Percentiles rank a stretch among this genome's conserved stretches.
These are phyloP conservation scores for Chauna torquata DNA, from an alignment of 2,113 vertebrate genomes.

Conservation along the genomic window DNA sequence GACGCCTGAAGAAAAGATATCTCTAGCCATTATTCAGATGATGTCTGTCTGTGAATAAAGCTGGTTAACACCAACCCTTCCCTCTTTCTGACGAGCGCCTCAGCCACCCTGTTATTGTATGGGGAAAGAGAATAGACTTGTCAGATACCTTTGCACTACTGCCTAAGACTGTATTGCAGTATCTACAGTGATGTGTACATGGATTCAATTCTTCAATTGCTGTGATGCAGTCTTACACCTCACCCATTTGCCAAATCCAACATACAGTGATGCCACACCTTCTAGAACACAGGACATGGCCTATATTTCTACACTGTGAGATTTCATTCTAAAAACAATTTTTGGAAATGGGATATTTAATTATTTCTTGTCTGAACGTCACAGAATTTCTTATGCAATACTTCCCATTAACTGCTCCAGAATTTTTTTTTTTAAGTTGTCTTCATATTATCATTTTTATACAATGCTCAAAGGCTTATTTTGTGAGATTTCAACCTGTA, in stretches of 20 bases:
- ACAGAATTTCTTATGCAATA: not conserved
- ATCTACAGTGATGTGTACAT: fast-evolving
- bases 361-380: not conserved
- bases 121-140: too few species aligned
- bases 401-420: not conserved
- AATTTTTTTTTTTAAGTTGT: not conserved
- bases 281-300: not conserved
- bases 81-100: not conserved
- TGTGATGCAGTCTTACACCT: not conserved
- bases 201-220: not conserved
- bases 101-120: not conserved
- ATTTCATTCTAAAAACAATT: not conserved
- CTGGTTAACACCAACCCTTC: not conserved
- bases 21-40: not conserved
- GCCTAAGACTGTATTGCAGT: not conserved
- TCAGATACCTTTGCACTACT: not conserved
- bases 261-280: not conserved
- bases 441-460: not conserved
- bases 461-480: not conserved
- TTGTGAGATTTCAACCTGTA: not conserved
- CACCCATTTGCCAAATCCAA: not conserved
- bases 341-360: not conserved
- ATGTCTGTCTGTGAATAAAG: not conserved
- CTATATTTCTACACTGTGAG: not conserved
- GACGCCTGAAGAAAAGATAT: not conserved